These are phyloP conservation scores for Drosophila neutralis DNA, from an alignment of 2,888 invertebrate species.

Conservation along the genomic window DNA sequence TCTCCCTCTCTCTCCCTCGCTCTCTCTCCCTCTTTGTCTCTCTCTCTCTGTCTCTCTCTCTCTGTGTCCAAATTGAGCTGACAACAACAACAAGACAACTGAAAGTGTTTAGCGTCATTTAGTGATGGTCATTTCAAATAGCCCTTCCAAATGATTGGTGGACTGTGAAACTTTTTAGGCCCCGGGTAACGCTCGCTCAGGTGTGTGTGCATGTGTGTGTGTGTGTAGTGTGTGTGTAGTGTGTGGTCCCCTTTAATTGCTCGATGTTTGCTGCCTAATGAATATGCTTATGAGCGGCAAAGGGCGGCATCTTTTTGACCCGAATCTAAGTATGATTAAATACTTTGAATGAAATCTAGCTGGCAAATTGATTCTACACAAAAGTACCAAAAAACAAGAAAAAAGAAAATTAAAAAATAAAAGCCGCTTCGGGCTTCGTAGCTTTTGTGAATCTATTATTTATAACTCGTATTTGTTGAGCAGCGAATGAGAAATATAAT, in stretches of 20 bases:
- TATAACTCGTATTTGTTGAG: not conserved
- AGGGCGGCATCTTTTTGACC: slow-evolving; percentile 50
- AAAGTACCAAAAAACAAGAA: not conserved
- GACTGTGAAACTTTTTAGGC: slow-evolving; percentile 9
- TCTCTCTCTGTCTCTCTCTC: not conserved
- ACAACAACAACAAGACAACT: slow-evolving; percentile 9
- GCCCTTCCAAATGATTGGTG: not conserved
- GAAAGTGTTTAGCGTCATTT: slow-evolving; percentile 25
- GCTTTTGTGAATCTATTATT: not conserved
- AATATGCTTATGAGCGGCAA: slow-evolving; percentile 21
- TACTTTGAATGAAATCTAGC: slow-evolving; percentile 13
- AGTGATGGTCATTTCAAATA: not conserved
- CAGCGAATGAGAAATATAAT: slow-evolving; percentile 4
- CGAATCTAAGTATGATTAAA: slow-evolving; percentile 50
- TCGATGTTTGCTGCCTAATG: slow-evolving; percentile 29
- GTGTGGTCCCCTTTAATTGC: slow-evolving; percentile 43
- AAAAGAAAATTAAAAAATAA: not conserved
- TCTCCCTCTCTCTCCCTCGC: not conserved
- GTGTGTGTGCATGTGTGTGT: not conserved
- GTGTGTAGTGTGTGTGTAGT: slow-evolving; percentile 1
- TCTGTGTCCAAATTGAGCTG: not conserved
- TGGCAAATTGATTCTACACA: slow-evolving; percentile 22
- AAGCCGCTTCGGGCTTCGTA: not conserved
- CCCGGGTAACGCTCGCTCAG: slow-evolving; percentile 2
- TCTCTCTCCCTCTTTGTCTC: not conserved